Percentiles rank a stretch among this genome's conserved stretches.
phyloP scores from a whole-genome alignment of 2,888 invertebrate species.

The Gryllus longicercus region DNA sequence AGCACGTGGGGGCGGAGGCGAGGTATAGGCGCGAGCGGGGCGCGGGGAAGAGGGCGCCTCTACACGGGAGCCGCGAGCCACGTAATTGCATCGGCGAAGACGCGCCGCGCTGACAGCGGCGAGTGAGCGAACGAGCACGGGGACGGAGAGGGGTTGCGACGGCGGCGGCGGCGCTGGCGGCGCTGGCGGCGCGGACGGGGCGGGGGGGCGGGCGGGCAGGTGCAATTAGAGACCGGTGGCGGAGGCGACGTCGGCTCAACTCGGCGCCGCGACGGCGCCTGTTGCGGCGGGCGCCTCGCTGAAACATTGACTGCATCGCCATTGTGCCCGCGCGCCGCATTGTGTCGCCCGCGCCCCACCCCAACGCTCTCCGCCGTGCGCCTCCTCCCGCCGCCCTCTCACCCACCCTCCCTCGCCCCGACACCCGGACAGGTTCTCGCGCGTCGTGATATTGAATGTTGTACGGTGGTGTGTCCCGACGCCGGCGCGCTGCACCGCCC shows the following conservation, averaged over 20 bases:
- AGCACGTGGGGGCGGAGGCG: too few relatives aligned
- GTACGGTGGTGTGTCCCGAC: not conserved
- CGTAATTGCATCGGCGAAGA: slow-evolving; percentile 1
- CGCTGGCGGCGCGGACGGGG: not conserved
- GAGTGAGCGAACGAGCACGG: not conserved
- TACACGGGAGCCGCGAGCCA: not conserved
- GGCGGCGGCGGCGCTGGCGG: not conserved
- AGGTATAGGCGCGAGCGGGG: too few relatives aligned
- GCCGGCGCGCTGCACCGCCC: not conserved
- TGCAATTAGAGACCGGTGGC: not conserved
- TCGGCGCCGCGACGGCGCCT: not conserved
- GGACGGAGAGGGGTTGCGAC: not conserved
- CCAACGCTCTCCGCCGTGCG: not conserved
- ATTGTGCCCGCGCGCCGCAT: not conserved
- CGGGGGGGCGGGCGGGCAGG: not conserved
- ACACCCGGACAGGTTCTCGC: not conserved
- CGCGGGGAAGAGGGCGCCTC: too few relatives aligned
- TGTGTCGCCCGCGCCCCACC: not conserved
- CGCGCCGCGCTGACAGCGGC: not conserved
- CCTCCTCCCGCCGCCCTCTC: not conserved
- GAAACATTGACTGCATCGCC: slow-evolving; percentile 3
- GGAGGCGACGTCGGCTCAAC: not conserved
- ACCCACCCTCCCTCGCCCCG: not conserved
- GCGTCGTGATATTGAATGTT: not conserved
- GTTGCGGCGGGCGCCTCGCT: not conserved